Percentiles rank a stretch among this genome's conserved stretches.
phyloP scores from a whole-genome alignment of 2,113 vertebrate species.

The Motacilla alba region DNA sequence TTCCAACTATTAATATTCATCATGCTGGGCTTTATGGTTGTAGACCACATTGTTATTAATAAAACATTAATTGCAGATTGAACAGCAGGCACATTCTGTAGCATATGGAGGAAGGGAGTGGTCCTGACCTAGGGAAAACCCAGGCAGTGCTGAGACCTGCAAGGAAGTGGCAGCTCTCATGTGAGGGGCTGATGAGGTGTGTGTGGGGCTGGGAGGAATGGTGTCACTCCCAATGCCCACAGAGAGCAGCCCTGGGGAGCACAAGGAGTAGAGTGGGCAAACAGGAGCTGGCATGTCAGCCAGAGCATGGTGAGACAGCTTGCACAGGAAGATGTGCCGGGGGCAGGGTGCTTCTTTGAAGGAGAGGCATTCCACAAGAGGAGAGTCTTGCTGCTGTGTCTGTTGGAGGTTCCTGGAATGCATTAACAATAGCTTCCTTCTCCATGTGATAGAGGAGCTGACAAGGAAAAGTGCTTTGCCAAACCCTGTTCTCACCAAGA shows the following conservation, averaged over 20 bases:
- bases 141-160: not conserved
- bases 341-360: not conserved
- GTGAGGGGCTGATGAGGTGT: accelerated
- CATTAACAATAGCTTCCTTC: accelerated
- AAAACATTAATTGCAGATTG: not conserved
- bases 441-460: not conserved
- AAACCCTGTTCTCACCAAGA: not conserved
- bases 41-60: not conserved
- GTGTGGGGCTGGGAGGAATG: accelerated
- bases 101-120: accelerated
- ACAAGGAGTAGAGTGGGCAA: accelerated
- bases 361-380: not conserved
- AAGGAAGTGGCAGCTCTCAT: not conserved
- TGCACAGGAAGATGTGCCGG: too few species aligned
- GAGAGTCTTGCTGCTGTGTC: not conserved
- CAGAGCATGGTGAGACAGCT: not conserved
- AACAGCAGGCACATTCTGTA: not conserved
- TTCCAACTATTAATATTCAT: not conserved
- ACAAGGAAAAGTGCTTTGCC: not conserved
- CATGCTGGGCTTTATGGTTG: not conserved
- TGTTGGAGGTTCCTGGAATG: not conserved
- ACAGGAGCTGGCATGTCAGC: not conserved
- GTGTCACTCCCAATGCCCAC: not conserved
- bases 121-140: not conserved
- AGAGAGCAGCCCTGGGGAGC: not conserved